Percentiles rank a stretch among this genome's conserved stretches.
These are phyloP conservation scores for Myoxocephalus aenaeus DNA, from an alignment of 2,797 vertebrate species.

Conservation along the genomic window DNA sequence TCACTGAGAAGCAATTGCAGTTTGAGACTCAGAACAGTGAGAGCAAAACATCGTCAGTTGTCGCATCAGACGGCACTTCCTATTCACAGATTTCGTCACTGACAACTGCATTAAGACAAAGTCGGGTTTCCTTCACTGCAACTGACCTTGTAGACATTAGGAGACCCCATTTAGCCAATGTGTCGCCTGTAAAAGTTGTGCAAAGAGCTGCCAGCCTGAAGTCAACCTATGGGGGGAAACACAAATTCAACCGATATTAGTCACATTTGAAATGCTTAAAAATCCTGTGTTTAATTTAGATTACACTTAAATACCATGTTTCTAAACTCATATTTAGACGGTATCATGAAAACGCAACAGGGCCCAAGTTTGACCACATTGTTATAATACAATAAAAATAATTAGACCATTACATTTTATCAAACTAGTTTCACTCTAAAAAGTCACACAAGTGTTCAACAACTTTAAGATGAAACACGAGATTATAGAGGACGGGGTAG, in stretches of 20 bases:
- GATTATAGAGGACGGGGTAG: no score
- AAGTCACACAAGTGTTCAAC: neutral
- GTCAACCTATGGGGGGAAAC: neutral
- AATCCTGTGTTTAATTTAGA: neutral
- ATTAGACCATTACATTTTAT: no score
- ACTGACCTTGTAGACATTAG: conserved; percentile 30
- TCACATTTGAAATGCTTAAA: neutral
- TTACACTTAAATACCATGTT: neutral
- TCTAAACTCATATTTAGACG: neutral
- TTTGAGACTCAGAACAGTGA: conserved; percentile 72
- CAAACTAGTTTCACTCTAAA: neutral
- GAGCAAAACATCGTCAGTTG: conserved; percentile 81
- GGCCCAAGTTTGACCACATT: no score
- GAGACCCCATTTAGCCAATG: neutral
- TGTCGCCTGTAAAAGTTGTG: neutral
- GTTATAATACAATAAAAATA: neutral
- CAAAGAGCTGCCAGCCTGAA: neutral
- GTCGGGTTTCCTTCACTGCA: fast-evolving
- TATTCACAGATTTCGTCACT: conserved; percentile 83
- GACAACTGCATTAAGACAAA: neutral
- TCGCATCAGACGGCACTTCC: conserved; percentile 89
- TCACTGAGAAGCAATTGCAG: fast-evolving
- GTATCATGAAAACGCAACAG: neutral
- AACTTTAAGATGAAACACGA: fast-evolving
- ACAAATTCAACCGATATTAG: neutral